Evolutionary conservation across 1,140 invertebrate genomes (phyloP).

Genomic region (Lucilia sericata): DNA sequence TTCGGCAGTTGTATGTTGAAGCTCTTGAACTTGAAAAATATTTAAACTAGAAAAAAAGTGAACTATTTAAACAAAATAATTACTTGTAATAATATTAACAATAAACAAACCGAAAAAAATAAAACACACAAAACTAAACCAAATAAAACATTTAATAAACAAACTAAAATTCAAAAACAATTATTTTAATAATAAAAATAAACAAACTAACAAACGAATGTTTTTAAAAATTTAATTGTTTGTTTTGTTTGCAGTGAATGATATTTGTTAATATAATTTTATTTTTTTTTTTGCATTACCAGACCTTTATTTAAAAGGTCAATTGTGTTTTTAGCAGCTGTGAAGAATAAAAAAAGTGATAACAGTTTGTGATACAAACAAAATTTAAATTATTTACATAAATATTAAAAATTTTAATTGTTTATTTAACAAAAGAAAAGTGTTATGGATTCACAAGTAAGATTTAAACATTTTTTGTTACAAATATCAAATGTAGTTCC

Average conservation of each 20-base stretch:
- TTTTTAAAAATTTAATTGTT: not conserved
- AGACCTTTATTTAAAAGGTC: not conserved
- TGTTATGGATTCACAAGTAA: not conserved
- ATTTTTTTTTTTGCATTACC: not conserved
- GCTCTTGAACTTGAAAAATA: slow-evolving; percentile 58
- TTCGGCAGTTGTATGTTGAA: slow-evolving; percentile 54
- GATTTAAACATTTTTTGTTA: too few relatives aligned
- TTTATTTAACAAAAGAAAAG: not conserved
- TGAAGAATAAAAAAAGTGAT: too few relatives aligned
- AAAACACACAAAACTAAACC: not conserved
- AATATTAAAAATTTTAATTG: not conserved
- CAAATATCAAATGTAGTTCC: too few relatives aligned
- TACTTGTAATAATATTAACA: not conserved
- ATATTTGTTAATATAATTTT: not conserved
- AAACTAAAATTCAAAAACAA: not conserved
- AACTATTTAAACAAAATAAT: not conserved
- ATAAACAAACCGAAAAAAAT: too few relatives aligned
- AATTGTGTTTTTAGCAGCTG: not conserved
- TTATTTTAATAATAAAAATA: not conserved
- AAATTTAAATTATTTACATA: too few relatives aligned
- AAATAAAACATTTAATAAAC: not conserved
- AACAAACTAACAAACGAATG: not conserved
- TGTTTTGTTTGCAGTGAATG: not conserved
- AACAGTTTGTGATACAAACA: too few relatives aligned
- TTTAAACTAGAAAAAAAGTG: not conserved